These are phyloP conservation scores for Lota lota DNA, from an alignment of 2,113 vertebrate genomes.

Conservation along the genomic window DNA sequence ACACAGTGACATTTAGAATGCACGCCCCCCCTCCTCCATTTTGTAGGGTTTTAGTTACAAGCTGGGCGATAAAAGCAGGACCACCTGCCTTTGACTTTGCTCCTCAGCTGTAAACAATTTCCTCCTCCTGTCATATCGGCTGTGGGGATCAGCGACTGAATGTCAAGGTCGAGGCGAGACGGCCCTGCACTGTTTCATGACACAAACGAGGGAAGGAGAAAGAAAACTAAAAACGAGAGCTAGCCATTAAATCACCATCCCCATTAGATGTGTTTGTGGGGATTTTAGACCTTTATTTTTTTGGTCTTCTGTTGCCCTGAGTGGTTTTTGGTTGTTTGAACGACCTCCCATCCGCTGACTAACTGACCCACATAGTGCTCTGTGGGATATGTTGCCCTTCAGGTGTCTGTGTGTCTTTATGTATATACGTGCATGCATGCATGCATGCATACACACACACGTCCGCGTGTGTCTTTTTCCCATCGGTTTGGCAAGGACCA, in stretches of 20 bases:
- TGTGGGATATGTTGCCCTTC: conserved; percentile 49
- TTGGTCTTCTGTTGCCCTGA: background rate
- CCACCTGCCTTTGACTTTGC: too few species aligned
- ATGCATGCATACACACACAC: background rate
- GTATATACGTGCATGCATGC: conserved; percentile 4
- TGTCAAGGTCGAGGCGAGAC: background rate
- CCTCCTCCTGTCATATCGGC: background rate
- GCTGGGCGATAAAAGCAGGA: too few species aligned
- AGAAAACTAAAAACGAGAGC: background rate
- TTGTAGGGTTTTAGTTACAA: too few species aligned
- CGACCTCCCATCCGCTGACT: conserved; percentile 67
- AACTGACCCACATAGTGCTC: conserved; percentile 68
- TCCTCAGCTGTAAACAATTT: too few species aligned
- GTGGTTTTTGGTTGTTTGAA: conserved; percentile 63
- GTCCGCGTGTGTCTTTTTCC: background rate
- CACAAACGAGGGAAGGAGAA: background rate
- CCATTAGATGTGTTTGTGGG: too few species aligned
- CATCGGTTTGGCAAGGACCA: conserved; percentile 43
- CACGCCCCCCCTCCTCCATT: too few species aligned
- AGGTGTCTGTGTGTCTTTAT: conserved; percentile 11
- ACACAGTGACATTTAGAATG: too few species aligned
- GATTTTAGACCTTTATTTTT: background rate
- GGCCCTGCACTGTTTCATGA: background rate
- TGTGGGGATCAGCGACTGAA: background rate
- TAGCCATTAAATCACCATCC: too few species aligned